These are phyloP conservation scores for Stylophora pistillata DNA, from an alignment of 64 coral and sea anemone species.

Conservation along the genomic window DNA sequence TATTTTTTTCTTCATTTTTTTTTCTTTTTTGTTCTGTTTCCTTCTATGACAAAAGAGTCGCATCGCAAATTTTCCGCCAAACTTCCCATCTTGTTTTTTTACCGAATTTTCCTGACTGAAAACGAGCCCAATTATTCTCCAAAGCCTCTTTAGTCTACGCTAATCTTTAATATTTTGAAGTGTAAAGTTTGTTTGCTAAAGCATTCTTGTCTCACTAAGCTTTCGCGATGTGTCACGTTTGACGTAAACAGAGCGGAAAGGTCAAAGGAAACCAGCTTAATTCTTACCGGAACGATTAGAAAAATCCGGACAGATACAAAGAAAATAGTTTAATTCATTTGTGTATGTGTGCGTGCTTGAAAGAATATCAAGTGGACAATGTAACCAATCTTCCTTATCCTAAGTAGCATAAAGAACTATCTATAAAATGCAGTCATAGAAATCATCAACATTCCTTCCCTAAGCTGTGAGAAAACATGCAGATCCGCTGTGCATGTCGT, in stretches of 20 bases:
- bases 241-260: not conserved
- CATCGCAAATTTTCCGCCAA: no score
- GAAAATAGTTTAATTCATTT: not conserved
- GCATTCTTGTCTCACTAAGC: constrained; percentile 35
- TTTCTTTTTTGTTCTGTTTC: no score
- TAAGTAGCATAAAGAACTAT: not conserved
- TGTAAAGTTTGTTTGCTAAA: constrained; percentile 3
- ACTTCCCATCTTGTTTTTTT: no score
- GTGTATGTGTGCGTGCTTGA: not conserved
- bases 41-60: no score
- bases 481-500: not conserved
- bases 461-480: not conserved
- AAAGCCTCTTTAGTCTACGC: not conserved
- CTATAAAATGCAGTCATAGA: not conserved
- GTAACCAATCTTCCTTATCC: not conserved
- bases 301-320: not conserved
- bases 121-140: no score
- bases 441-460: not conserved
- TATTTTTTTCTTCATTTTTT: no score
- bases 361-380: not conserved
- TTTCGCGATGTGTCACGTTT: not conserved
- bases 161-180: not conserved
- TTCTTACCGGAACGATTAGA: not conserved
- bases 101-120: not conserved
- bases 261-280: not conserved